Evolutionary conservation across 2,113 vertebrate species (phyloP).

Genomic region (Seriola rivoliana): DNA sequence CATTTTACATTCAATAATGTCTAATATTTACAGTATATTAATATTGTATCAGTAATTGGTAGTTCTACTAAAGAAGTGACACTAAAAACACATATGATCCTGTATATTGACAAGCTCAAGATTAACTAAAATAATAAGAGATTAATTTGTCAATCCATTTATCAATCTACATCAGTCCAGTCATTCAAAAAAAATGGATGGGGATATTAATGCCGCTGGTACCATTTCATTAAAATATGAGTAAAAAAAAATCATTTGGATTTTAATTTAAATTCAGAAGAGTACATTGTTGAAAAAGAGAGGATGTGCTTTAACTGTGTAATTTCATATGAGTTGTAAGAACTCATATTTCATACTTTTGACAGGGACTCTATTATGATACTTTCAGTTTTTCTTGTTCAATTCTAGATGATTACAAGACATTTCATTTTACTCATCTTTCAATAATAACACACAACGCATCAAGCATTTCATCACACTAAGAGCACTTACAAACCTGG

Average conservation of each 20-base stretch:
- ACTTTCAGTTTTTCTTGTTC: constrained; percentile 6
- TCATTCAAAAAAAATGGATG: neutral
- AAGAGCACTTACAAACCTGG: constrained; percentile 27
- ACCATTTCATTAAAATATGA: constrained; percentile 2
- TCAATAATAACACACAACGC: constrained; percentile 12
- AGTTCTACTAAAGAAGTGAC: neutral
- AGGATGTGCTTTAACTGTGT: neutral
- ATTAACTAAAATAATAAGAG: neutral
- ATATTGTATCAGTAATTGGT: neutral
- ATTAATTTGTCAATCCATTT: neutral
- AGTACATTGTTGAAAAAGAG: neutral
- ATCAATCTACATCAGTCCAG: neutral
- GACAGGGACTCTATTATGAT: constrained; percentile 32
- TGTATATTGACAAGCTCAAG: neutral
- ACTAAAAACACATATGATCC: neutral
- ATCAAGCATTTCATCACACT: constrained; percentile 44
- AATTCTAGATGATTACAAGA: constrained; percentile 28
- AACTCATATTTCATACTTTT: constrained; percentile 10
- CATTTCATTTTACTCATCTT: constrained; percentile 47
- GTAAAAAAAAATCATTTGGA: neutral
- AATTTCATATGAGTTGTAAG: constrained; percentile 7
- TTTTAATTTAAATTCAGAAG: constrained; percentile 15
- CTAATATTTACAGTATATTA: neutral
- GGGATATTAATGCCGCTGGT: neutral
- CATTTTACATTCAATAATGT: neutral